Base-by-base conservation (phyloP, 2,113 vertebrate genomes). In the Pollimyrus isidori region DNA sequence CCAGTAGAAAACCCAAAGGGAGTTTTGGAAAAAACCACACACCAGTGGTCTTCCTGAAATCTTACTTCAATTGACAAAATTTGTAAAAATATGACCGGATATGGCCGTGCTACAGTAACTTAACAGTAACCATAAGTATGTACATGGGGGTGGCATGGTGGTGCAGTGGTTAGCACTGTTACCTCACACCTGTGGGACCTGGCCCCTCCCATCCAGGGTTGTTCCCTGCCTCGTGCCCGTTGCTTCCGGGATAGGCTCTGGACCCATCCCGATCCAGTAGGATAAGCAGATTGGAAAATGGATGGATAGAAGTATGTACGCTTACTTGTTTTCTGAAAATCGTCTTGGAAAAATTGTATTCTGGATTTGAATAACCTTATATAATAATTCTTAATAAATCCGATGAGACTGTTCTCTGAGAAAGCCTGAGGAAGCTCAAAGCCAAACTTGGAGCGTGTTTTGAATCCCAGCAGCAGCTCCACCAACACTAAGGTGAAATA, bases 401-500 rank as follows among this genome's bases (percentile, higher is more conserved):
- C 58, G 26, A 65, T 65, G 0, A 65, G 23, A 26, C 0, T 65
- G 58, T 65, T 65, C n/a, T 26, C 58, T n/a, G n/a, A 65, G 23
- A n/a, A 65, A 26, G 23, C n/a, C 58, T 65, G 88, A 90, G 91
- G 39, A 91, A 86, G 89, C 85, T 92, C 89, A 91, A 39, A 89
- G 80, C 49, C 23, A 52, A 9, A 56, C 30, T 73, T 21, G 45
- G 58, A 92, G 86, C 89, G 90, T 86, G 80, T 89, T 76, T 85
- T 50, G 88, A 88, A 88, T 21, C 53, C 50, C 88, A 89, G 83
- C 91, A 87, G 85, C 91, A 90, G 85, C 86, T 90, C 80, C 30
- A 88, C 91, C 39, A 89, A 88, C 80, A 30, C 90, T 65, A 91
- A 93, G 13, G 58, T 95, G 93, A 95, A 93, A 94, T 96, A 93